Evolutionary conservation across 2,888 invertebrate genomes (phyloP).

Genomic region (Fabriciana adippe): DNA sequence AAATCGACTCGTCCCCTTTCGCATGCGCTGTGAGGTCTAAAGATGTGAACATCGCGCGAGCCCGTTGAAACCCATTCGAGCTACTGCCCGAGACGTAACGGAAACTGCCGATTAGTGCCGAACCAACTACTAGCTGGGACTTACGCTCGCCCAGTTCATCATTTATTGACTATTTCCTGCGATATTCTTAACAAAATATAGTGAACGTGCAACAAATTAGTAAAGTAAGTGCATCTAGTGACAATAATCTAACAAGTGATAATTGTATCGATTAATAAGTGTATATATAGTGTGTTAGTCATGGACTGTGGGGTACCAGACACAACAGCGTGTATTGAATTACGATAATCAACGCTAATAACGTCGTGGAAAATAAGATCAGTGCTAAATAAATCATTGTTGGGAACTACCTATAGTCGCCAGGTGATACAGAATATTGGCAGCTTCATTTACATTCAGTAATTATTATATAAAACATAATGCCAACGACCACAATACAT

Average conservation of each 20-base stretch:
- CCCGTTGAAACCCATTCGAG: conserved; percentile 37
- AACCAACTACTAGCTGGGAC: conserved; percentile 58
- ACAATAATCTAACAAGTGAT: conserved; percentile 41
- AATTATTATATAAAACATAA: conserved; percentile 46
- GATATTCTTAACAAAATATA: conserved; percentile 58
- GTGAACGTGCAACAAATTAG: conserved; percentile 43
- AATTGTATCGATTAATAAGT: conserved; percentile 23
- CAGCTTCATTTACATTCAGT: conserved; percentile 1
- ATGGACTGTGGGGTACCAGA: conserved; percentile 32
- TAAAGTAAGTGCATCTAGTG: conserved; percentile 53
- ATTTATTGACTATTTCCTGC: conserved; percentile 75
- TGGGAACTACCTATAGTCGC: background rate
- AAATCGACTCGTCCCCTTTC: conserved; percentile 34
- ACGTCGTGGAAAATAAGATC: conserved; percentile 49
- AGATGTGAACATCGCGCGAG: conserved; percentile 54
- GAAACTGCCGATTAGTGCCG: conserved; percentile 73
- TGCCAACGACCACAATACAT: conserved; percentile 68
- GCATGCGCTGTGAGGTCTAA: conserved; percentile 59
- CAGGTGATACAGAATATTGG: background rate
- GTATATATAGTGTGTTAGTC: conserved; percentile 30
- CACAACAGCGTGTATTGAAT: conserved; percentile 29
- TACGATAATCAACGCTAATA: conserved; percentile 44
- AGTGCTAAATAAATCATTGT: conserved; percentile 45
- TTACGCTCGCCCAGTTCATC: conserved; percentile 63
- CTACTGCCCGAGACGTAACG: conserved; percentile 53